Conservation (phyloP, 30 jellyfish, hydroid and myxozoan species). For the Nemopilema nomurai region DNA sequence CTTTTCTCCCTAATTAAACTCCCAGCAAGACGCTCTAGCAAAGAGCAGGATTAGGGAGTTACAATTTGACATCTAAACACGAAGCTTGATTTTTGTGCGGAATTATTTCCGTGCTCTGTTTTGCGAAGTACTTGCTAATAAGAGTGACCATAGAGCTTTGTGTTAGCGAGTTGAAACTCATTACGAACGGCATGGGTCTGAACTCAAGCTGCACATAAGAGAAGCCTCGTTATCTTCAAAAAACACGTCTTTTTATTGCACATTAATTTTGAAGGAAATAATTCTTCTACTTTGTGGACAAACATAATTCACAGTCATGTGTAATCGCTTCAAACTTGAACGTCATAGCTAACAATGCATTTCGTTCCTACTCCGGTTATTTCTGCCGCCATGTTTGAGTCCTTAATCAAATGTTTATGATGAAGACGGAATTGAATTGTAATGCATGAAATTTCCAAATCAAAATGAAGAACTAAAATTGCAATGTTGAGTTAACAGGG, state of each 20-base stretch:
- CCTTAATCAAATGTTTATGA: not conserved
- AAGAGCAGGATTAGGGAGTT: not conserved
- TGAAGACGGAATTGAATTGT: not conserved
- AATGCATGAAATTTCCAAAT: not conserved
- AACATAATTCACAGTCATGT: not conserved
- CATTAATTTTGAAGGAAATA: not conserved
- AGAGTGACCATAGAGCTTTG: not conserved
- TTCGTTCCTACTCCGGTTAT: not conserved
- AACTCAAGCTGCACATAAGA: not conserved
- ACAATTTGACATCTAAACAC: not conserved
- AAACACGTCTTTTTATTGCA: not conserved
- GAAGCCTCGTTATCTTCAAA: not conserved
- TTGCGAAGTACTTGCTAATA: not conserved
- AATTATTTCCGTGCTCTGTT: not conserved
- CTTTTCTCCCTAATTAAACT: not conserved
- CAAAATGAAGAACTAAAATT: not conserved
- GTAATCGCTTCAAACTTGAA: not conserved
- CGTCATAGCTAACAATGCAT: not conserved
- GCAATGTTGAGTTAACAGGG: not conserved
- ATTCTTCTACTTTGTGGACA: not conserved
- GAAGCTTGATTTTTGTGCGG: not conserved
- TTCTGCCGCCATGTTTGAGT: not conserved
- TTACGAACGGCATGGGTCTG: not conserved
- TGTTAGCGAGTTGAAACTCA: not conserved
- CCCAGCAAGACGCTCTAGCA: not conserved